These are phyloP conservation scores for Melanotaenia parkinsoni DNA, from an alignment of 2,797 vertebrate species.

Conservation along the genomic window DNA sequence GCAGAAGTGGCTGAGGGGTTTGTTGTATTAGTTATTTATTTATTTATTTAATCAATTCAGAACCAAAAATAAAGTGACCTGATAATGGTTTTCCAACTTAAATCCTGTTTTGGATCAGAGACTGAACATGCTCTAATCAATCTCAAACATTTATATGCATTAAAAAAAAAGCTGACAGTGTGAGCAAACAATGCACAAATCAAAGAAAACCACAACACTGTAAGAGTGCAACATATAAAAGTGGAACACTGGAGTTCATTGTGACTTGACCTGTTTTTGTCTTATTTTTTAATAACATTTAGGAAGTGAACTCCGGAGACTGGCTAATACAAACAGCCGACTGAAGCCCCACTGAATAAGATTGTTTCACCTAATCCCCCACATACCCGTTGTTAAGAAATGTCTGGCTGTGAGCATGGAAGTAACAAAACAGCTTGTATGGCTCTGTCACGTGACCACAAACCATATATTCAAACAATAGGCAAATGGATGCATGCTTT, in stretches of 20 bases:
- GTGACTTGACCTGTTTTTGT: not conserved
- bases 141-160: not conserved
- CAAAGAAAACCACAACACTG: not conserved
- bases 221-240: not conserved
- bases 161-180: not conserved
- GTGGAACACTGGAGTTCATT: not conserved
- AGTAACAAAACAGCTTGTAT: constrained; percentile 13
- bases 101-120: not conserved
- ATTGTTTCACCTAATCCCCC: constrained; percentile 49
- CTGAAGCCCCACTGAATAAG: constrained; percentile 38
- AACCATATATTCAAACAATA: constrained; percentile 72
- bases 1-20: not conserved
- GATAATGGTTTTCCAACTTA: not conserved
- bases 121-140: not conserved
- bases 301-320: constrained; percentile 21
- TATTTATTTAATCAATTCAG: not conserved
- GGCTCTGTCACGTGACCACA: not conserved
- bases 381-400: constrained; percentile 31
- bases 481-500: constrained; percentile 67
- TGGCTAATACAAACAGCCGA: constrained; percentile 29
- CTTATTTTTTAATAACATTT: not conserved
- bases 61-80: not conserved
- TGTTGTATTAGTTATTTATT: not conserved
- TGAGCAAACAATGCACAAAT: not conserved
- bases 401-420: constrained; percentile 26